Evolutionary conservation across 2,113 vertebrate species (phyloP), one percentile per base, ranked within the genome.

Genomic region (Tetrax tetrax): DNA sequence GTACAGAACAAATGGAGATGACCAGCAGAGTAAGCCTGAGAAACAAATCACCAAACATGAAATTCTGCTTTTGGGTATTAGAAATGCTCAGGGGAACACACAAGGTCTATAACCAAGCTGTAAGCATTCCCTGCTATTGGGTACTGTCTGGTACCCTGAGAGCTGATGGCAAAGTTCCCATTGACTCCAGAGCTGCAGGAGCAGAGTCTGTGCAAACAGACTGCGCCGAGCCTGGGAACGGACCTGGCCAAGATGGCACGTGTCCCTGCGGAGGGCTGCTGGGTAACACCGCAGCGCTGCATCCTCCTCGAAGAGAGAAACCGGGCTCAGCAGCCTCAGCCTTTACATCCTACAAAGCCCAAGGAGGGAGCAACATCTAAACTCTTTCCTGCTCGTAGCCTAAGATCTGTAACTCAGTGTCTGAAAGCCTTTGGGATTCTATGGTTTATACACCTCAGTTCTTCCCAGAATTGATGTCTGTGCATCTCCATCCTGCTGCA

Each of bases 231-330:
- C 31, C 69, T 87, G 78, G 77, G 24, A 24, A 22, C 2, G 1
- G 29, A 48, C 71, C 27, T 38, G 83, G 87, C 61, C 33, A 7
- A 0, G 3, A 27, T n/a, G 78, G 70, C 74, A 45, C 0, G 0
- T 13, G 33, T 64, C 35, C 53, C 82, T 72, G 65, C 1, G 1
- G 72, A 75, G 48, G 51, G 33, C 61, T 89, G 76, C 76, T 78
- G 89, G 57, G 25, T 28, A 21, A 2, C n/a, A 3, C 48, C 4
- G 14, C 57, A n/a, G 70, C 3, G 2, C 37, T 1, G 0, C 61
- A 14, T 10, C 21, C 25, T 43, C 18, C 57, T 87, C 13, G 0
- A 14, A n/a, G 38, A 81, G 35, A 41, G 35, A 77, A 50, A 48
- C 6, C 1, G 2, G 47, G 33, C 47, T 70, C 64, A 63, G 75